A percentile compares a stretch with the other conserved stretches of the same genome.
Evolutionary conservation across 2,113 vertebrate genomes (phyloP).

Genomic region (Himantopus leucocephalus): DNA sequence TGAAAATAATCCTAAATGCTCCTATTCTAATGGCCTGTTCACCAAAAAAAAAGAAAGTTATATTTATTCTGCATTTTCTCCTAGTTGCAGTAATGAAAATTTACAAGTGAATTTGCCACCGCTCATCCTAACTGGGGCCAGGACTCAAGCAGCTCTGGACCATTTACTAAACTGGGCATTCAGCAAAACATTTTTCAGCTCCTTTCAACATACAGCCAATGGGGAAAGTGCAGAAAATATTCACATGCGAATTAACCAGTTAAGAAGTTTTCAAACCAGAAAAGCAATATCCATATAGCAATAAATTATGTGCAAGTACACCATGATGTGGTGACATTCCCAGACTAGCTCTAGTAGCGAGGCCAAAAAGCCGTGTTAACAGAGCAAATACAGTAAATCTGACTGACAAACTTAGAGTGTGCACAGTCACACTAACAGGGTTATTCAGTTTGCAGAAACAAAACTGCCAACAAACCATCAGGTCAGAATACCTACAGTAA

Average conservation of each 20-base stretch:
- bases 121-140: background rate
- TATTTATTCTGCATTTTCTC: background rate
- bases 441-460: background rate
- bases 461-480: background rate
- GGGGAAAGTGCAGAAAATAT: background rate
- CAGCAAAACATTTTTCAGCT: background rate
- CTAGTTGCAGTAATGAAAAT: background rate
- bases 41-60: background rate
- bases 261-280: background rate
- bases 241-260: background rate
- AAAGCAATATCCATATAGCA: background rate
- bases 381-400: background rate
- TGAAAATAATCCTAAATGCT: background rate
- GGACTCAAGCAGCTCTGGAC: background rate
- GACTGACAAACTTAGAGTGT: accelerated
- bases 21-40: background rate
- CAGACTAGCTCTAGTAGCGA: background rate
- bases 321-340: background rate
- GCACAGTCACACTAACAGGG: background rate
- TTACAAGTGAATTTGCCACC: background rate
- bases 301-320: background rate
- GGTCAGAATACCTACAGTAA: background rate
- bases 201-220: background rate
- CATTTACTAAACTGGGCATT: background rate
- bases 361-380: background rate